phyloP scores from a whole-genome alignment of 2,113 vertebrate genomes.

The Lanius ludovicianus region DNA sequence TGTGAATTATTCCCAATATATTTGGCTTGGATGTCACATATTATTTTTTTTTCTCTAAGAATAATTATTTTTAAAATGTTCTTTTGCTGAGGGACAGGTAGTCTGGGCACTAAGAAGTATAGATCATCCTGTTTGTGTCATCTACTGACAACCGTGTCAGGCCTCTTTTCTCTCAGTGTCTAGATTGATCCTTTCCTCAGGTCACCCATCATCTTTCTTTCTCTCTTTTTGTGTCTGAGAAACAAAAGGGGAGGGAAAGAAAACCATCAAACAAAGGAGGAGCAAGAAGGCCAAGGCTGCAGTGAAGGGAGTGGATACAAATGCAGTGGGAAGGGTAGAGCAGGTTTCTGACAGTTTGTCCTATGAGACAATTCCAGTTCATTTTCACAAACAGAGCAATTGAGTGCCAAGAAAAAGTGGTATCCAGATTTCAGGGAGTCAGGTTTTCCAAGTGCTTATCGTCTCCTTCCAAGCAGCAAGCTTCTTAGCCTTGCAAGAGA shows the following conservation, averaged over 20 bases:
- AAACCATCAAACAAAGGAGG: neutral
- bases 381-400: neutral
- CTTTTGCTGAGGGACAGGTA: neutral
- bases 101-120: neutral
- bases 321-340: neutral
- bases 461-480: accelerated
- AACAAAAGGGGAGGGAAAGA: neutral
- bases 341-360: neutral
- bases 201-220: slow-evolving; percentile 9
- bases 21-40: neutral
- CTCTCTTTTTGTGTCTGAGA: neutral
- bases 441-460: neutral
- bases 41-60: neutral
- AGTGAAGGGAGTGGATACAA: neutral
- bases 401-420: neutral
- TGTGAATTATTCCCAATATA: neutral
- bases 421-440: neutral
- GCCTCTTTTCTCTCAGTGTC: slow-evolving; percentile 7
- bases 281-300: neutral
- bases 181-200: slow-evolving; percentile 13
- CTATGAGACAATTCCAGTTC: neutral
- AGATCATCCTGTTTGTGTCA: neutral
- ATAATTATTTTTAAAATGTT: neutral
- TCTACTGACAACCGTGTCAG: neutral
- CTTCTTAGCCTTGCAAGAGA: neutral